phyloP scores from a whole-genome alignment of 2,888 invertebrate species.

The Andrena dorsata region DNA sequence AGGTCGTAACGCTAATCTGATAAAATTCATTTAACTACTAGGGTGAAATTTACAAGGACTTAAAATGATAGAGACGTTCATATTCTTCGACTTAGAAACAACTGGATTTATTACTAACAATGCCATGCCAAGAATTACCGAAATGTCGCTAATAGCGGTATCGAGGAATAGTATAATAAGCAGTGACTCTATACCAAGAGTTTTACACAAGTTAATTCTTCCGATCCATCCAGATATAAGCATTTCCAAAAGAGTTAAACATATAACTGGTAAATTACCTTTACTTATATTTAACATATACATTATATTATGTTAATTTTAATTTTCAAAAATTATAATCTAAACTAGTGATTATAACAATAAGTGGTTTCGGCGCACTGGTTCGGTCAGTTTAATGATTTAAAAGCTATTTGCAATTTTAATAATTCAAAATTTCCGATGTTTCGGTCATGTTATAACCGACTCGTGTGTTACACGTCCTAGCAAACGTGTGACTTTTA shows the following conservation, averaged over 20 bases:
- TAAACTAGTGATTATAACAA: too few species aligned
- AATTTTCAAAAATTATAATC: constrained; percentile 16
- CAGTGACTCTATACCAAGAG: constrained; percentile 87
- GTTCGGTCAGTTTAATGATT: too few species aligned
- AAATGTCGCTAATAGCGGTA: constrained; percentile 89
- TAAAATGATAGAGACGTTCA: constrained; percentile 87
- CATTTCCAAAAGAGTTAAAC: constrained; percentile 85
- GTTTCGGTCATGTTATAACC: too few species aligned
- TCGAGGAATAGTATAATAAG: constrained; percentile 86
- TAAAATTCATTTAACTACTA: constrained; percentile 1
- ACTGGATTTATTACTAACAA: constrained; percentile 87
- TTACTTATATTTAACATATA: constrained; percentile 1
- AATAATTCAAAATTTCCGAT: too few species aligned
- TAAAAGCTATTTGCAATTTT: too few species aligned
- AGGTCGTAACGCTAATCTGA: neutral
- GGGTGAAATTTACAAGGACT: neutral
- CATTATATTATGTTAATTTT: neutral
- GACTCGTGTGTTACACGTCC: too few species aligned
- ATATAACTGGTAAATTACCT: constrained; percentile 85
- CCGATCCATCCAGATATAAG: constrained; percentile 89
- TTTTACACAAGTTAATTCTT: constrained; percentile 90
- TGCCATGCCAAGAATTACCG: constrained; percentile 88
- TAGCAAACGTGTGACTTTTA: too few species aligned
- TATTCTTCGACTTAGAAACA: constrained; percentile 91
- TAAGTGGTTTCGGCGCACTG: too few species aligned